Conservation (phyloP, 2,113 vertebrate species). For the Pelodiscus sinensis region DNA sequence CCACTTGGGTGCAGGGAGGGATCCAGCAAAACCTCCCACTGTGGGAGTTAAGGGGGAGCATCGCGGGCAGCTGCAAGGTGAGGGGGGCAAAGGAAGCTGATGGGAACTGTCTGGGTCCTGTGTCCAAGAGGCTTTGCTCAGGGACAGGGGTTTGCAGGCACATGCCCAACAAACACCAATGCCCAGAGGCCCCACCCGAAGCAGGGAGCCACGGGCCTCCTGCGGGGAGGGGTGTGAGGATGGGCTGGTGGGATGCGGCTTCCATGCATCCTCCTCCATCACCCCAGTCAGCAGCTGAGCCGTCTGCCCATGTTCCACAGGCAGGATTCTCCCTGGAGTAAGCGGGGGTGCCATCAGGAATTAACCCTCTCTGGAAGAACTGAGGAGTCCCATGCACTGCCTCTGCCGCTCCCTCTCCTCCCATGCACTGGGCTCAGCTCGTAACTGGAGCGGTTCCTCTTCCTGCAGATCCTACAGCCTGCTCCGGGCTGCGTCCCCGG, state of each 20-base stretch:
- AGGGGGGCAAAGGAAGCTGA: no score
- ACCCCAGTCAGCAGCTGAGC: background rate
- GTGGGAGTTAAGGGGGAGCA: no score
- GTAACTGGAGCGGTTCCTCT: background rate
- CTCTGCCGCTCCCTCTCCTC: no score
- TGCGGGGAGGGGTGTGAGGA: no score
- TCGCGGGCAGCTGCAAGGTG: no score
- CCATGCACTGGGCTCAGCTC: background rate
- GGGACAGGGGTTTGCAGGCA: background rate
- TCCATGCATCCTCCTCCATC: no score
- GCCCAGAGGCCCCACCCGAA: background rate
- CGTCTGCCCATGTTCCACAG: accelerated
- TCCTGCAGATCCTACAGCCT: background rate
- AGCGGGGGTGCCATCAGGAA: background rate
- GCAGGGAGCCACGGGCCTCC: background rate
- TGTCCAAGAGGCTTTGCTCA: background rate
- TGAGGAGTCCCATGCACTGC: background rate
- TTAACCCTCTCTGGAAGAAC: background rate
- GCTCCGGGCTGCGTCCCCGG: no score
- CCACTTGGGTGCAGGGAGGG: no score
- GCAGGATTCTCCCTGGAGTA: accelerated
- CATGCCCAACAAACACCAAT: background rate
- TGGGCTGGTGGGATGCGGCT: no score
- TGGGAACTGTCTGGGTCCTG: no score
- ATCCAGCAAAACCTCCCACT: no score